Percentiles rank a stretch among this genome's conserved stretches.
phyloP scores from a whole-genome alignment of 2,113 vertebrate genomes.

The Hemicordylus capensis region DNA sequence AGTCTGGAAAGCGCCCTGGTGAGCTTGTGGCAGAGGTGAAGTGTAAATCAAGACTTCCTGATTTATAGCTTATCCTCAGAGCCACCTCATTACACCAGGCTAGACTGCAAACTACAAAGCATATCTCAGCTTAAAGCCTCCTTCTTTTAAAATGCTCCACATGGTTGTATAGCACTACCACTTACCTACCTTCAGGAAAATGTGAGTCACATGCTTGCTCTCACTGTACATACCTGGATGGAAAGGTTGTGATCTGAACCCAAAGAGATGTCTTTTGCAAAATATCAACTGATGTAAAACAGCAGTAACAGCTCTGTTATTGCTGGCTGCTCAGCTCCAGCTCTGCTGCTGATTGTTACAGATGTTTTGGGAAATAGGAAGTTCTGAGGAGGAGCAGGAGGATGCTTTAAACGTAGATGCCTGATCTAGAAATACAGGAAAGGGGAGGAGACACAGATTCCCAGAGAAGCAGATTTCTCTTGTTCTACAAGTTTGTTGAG shows the following conservation, averaged over 20 bases:
- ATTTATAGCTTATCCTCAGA: background rate
- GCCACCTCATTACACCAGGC: accelerated
- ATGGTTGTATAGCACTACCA: background rate
- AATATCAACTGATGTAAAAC: constrained; percentile 13
- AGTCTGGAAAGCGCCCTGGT: no score
- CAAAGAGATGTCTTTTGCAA: background rate
- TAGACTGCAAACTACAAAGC: background rate
- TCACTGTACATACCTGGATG: background rate
- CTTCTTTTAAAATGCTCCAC: no score
- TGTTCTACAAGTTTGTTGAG: constrained; percentile 19
- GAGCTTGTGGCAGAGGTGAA: background rate
- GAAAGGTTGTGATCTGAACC: background rate
- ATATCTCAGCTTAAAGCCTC: background rate
- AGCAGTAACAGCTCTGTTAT: constrained; percentile 18
- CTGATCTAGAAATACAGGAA: constrained; percentile 33
- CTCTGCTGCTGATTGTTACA: constrained; percentile 42
- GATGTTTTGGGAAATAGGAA: constrained; percentile 46
- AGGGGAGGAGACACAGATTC: constrained; percentile 48
- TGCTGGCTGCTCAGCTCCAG: constrained; percentile 16
- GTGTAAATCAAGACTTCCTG: background rate
- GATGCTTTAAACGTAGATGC: constrained; percentile 35
- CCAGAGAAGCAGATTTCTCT: constrained; percentile 40
- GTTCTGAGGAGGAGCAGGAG: constrained; percentile 42
- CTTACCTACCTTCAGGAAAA: background rate
- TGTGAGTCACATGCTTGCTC: background rate